These are phyloP conservation scores for Nesometra sesokonis DNA, from an alignment of 35 echinoderm and acorn worm species.

Conservation along the genomic window DNA sequence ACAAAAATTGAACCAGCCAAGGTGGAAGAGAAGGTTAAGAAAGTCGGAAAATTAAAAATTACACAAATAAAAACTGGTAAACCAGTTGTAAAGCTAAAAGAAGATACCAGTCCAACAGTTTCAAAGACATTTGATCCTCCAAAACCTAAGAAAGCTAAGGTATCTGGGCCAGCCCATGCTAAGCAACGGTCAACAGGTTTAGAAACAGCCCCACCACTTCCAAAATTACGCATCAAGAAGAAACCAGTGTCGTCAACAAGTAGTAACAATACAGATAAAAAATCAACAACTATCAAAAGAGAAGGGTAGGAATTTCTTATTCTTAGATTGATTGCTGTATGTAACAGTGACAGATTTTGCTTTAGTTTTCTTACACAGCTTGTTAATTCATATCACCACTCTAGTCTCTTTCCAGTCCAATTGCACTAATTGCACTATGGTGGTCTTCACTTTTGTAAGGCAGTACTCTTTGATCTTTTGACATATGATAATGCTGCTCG, in stretches of 20 bases:
- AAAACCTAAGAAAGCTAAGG: conserved; percentile 10
- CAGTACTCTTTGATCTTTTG: too few species aligned
- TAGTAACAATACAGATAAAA: neutral
- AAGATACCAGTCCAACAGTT: neutral
- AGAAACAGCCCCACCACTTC: conserved; percentile 57
- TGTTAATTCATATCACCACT: too few species aligned
- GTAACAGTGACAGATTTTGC: too few species aligned
- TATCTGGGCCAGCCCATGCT: conserved; percentile 52
- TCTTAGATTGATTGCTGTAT: too few species aligned
- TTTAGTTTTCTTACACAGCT: too few species aligned
- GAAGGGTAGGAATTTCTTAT: neutral
- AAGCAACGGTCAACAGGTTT: conserved; percentile 89
- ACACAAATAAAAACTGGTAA: neutral
- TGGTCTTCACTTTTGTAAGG: too few species aligned
- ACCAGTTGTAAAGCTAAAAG: neutral
- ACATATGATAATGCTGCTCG: too few species aligned
- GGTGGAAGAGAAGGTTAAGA: conserved; percentile 7
- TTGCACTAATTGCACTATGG: too few species aligned
- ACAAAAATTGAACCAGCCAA: conserved; percentile 14
- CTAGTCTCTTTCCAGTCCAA: too few species aligned
- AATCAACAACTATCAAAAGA: neutral
- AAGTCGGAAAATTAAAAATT: conserved; percentile 28
- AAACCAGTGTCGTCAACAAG: neutral
- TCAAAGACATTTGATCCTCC: neutral
- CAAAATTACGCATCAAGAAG: conserved; percentile 71